Evolutionary conservation across 2,888 invertebrate genomes (phyloP).

Genomic region (Agrochola macilenta): DNA sequence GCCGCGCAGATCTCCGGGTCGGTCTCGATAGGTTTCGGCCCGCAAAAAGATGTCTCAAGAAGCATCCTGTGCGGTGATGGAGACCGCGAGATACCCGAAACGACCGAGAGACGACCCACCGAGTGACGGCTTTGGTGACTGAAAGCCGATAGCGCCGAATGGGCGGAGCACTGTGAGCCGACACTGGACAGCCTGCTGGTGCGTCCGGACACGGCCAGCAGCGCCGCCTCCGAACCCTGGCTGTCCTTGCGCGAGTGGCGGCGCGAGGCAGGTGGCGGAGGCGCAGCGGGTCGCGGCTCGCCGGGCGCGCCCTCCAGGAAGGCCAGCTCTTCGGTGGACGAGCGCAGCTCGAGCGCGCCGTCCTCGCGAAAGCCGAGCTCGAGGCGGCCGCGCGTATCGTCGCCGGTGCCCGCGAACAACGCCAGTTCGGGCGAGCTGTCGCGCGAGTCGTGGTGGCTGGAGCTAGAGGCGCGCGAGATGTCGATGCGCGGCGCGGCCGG

Average conservation of each 20-base stretch:
- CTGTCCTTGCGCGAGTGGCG: slow-evolving; percentile 93
- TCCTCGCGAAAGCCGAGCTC: slow-evolving; percentile 93
- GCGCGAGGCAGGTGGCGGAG: slow-evolving; percentile 76
- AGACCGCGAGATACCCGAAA: slow-evolving; percentile 92
- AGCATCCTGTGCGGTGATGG: slow-evolving; percentile 98
- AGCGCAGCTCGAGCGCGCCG: slow-evolving; percentile 95
- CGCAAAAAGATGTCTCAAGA: slow-evolving; percentile 97
- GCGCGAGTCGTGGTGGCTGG: slow-evolving; percentile 96
- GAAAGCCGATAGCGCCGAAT: slow-evolving; percentile 83
- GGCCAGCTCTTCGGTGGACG: slow-evolving; percentile 96
- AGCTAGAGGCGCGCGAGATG: slow-evolving; percentile 96
- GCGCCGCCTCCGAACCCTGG: slow-evolving; percentile 94
- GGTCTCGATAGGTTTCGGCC: slow-evolving; percentile 93
- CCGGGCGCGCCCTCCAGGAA: slow-evolving; percentile 92
- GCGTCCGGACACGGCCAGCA: slow-evolving; percentile 94
- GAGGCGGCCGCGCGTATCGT: slow-evolving; percentile 77
- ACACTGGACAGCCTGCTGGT: slow-evolving; percentile 94
- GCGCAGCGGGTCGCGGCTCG: slow-evolving; percentile 65
- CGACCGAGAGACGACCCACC: slow-evolving; percentile 81
- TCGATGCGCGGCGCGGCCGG: slow-evolving; percentile 96
- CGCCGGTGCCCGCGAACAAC: slow-evolving; percentile 91
- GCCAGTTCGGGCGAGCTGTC: slow-evolving; percentile 96
- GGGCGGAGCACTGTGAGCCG: slow-evolving; percentile 94
- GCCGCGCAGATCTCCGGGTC: slow-evolving; percentile 88
- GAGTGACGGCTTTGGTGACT: slow-evolving; percentile 77